phyloP scores from a whole-genome alignment of 92 coral and sea anemone species.

The Porites divaricata region DNA sequence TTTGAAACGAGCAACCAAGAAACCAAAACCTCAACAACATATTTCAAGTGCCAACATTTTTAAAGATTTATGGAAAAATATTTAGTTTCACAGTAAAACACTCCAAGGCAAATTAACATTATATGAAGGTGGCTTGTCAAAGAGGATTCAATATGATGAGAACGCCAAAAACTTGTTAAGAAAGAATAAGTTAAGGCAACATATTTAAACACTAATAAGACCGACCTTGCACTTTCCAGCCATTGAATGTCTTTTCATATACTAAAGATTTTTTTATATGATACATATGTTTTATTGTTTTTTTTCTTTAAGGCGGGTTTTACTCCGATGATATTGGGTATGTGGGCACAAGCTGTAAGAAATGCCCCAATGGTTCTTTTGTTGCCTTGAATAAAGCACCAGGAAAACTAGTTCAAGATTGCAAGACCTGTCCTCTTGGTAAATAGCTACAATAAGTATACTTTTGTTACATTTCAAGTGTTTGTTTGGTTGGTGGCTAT shows the following conservation, averaged over 20 bases:
- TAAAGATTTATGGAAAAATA: too few relatives aligned
- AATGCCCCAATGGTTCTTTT: not conserved
- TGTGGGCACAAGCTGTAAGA: not conserved
- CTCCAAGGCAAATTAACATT: too few relatives aligned
- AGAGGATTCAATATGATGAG: too few relatives aligned
- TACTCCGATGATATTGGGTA: not conserved
- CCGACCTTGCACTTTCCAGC: not conserved
- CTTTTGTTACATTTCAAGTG: not conserved
- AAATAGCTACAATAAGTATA: not conserved
- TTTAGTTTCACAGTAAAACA: too few relatives aligned
- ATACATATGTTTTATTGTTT: not conserved
- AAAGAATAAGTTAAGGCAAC: too few relatives aligned
- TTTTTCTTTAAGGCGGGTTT: not conserved
- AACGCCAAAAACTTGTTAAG: too few relatives aligned
- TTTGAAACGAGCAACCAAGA: too few relatives aligned
- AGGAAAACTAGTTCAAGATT: not conserved
- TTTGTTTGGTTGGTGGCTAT: not conserved
- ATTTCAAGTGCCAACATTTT: too few relatives aligned
- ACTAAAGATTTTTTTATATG: not conserved
- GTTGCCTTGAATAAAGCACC: conserved; percentile 16
- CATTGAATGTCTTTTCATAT: not conserved
- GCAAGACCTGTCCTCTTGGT: not conserved
- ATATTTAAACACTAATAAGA: not conserved
- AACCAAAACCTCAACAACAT: too few relatives aligned
- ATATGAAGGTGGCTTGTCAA: too few relatives aligned